Base-by-base conservation (phyloP, 2,797 vertebrate genomes). In the Chanos chanos region DNA sequence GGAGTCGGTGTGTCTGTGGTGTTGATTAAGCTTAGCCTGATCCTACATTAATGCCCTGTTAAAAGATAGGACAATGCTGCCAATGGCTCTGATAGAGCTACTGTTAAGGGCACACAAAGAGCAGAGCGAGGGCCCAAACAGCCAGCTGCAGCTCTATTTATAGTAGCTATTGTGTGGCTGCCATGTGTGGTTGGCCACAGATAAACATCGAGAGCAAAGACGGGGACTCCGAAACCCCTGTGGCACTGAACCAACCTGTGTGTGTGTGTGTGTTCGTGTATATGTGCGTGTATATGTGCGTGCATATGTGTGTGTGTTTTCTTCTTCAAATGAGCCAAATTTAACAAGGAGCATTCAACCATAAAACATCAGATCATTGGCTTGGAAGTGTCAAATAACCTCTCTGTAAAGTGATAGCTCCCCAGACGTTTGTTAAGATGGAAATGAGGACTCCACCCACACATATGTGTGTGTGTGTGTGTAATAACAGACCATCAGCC, bases 61-160 rank as follows among this genome's bases (percentile, higher is more conserved):
- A n/a, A n/a, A n/a, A n/a, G n/a, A n/a, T n/a, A n/a, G n/a, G n/a
- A n/a, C n/a, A n/a, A n/a, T n/a, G n/a, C n/a, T n/a, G n/a, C n/a
- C n/a, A n/a, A n/a, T n/a, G n/a, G n/a, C n/a, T n/a, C n/a, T 66
- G 66, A 66, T 45, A 48, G 39, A 56, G 53, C 45, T 21, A 28
- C 64, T 58, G 54, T 72, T 48, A 63, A 40, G 54, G 51, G 33
- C 51, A 30, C 37, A 61, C 58, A 49, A 52, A 61, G 52, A 34
- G 50, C 50, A 15, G n/a, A 28, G 19, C 33, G 40, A 19, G 12
- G 64, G 69, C 52, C 75, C 64, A 45, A 48, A 53, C 50, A 50
- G 72, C 66, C 80, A 80, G 78, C 78, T 76, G 80, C 69, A 62
- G 33, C 53, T 55, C 63, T 82, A 80, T 82, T 81, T 83, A 84